Evolutionary conservation across 2,113 vertebrate genomes (phyloP).

Genomic region (Paracanthobrama guichenoti): DNA sequence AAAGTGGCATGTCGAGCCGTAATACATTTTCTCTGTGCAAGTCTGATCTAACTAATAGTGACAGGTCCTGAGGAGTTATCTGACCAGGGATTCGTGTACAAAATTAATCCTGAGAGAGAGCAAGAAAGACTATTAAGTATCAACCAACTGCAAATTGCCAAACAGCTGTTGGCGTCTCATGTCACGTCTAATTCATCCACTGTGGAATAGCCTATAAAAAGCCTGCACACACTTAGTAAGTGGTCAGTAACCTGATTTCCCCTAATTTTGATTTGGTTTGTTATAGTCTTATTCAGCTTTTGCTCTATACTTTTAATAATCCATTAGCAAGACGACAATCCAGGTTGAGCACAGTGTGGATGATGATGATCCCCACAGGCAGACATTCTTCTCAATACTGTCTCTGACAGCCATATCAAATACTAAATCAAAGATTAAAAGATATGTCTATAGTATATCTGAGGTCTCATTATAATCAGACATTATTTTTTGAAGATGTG

Average conservation of each 20-base stretch:
- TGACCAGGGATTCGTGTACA: constrained; percentile 52
- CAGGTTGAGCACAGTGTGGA: background rate
- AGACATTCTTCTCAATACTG: background rate
- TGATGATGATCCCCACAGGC: background rate
- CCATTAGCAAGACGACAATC: background rate
- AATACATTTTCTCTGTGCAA: constrained; percentile 17
- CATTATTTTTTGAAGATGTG: background rate
- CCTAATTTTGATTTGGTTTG: background rate
- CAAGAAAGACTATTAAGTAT: constrained; percentile 73
- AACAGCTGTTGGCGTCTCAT: constrained; percentile 65
- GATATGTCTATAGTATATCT: background rate
- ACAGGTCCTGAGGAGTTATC: constrained; percentile 56
- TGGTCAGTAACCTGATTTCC: background rate
- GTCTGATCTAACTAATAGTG: constrained; percentile 56
- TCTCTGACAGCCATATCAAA: background rate
- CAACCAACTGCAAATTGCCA: constrained; percentile 73
- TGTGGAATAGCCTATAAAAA: background rate
- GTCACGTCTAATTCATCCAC: constrained; percentile 79
- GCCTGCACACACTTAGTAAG: background rate
- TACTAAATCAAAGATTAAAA: background rate
- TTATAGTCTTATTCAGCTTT: background rate
- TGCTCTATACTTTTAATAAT: background rate
- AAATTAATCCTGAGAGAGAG: constrained; percentile 61
- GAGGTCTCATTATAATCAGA: background rate
- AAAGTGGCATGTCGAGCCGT: constrained; percentile 13